Base-by-base conservation (phyloP, 2,113 vertebrate species). In the Chionomys nivalis region DNA sequence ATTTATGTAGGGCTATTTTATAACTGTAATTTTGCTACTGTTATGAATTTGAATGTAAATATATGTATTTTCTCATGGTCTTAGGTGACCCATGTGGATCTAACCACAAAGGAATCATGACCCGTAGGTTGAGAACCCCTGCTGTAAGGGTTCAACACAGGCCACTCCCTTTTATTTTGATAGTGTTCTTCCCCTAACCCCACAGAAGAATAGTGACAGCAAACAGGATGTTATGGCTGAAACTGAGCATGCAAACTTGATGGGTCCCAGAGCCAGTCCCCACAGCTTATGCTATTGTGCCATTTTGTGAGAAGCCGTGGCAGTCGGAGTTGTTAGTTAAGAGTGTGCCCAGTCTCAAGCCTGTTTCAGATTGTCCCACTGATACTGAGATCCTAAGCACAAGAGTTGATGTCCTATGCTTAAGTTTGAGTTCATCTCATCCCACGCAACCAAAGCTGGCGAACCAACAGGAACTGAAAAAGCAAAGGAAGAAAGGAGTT, bases 231-330 rank as follows among this genome's bases (percentile, higher is more conserved):
- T 13, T 31, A 61, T 55, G 44, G 14, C 11, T n/a, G 77, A 47
- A 73, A 21, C 36, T 77, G 66, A 10, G 8, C 39, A 19, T 70
- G 47, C 0, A n/a, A 61, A 85, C n/a, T 58, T 58, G 75, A 65
- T 24, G 65, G 52, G 61, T 90, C 33, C 58, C 21, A 12, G 52
- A 68, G 47, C 36, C 65, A 33, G 11, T 58, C 33, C 33, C 36
- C 42, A 63, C 65, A 70, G 75, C 70, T 52, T 26, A 12, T 66
- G 61, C 28, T 88, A 0, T 72, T 44, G 87, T 47, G 19, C 1
- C 91, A 14, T 6, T 87, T 6, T 87, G 73, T 95, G 61, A 89
- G 94, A 92, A 94, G 26, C 23, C 79, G 61, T 66, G 77, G 42
- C 31, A 83, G 33, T 58, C 73, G 23, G 58, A 91, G 55, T 19